Percentiles rank a stretch among this genome's conserved stretches.
Evolutionary conservation across 2,113 vertebrate genomes (phyloP).

Genomic region (Orthonyx spaldingii): DNA sequence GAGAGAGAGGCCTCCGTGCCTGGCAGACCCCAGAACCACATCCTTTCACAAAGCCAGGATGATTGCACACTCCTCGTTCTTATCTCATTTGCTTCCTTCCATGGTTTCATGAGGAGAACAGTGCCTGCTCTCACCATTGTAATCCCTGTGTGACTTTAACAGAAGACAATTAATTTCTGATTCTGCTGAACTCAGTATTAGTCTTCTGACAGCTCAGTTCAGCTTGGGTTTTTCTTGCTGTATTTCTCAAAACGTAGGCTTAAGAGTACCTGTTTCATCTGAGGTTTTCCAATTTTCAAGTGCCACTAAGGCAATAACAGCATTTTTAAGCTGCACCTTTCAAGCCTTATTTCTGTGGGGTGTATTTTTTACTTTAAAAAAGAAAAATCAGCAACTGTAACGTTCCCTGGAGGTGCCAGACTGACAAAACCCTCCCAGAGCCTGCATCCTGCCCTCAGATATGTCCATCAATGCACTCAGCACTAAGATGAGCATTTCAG

Average conservation of each 20-base stretch:
- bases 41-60: slow-evolving; percentile 8
- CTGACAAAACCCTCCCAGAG: not conserved
- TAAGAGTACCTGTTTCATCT: not conserved
- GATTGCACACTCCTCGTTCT: slow-evolving; percentile 24
- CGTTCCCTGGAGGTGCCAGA: not conserved
- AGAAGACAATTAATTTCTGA: slow-evolving; percentile 40
- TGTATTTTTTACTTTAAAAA: not conserved
- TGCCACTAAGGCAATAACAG: not conserved
- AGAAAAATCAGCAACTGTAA: not conserved
- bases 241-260: not conserved
- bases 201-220: slow-evolving; percentile 19
- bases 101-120: not conserved
- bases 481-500: not conserved
- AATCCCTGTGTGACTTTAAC: not conserved
- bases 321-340: not conserved
- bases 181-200: slow-evolving; percentile 40
- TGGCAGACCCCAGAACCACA: not conserved
- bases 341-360: not conserved
- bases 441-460: not conserved
- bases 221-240: not conserved
- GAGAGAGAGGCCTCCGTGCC: not conserved
- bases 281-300: not conserved
- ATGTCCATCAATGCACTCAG: not conserved
- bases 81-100: not conserved
- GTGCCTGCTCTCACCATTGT: not conserved